Base-by-base conservation (phyloP, 1,140 invertebrate genomes). In the Hypsibius dujardini region DNA sequence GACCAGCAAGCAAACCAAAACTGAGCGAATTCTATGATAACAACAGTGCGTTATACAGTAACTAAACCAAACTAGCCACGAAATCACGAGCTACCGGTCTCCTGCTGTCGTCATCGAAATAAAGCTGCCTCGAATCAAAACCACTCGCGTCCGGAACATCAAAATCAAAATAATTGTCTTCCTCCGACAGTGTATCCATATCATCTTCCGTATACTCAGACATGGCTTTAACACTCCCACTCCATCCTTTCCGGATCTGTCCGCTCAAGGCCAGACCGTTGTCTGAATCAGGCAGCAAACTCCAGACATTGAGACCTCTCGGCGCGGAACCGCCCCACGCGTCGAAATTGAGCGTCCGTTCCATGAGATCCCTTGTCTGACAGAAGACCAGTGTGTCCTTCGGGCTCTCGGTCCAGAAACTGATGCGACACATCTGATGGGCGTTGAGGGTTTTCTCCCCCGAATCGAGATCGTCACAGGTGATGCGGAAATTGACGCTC, bases 271-370 rank as follows among this genome's bases (percentile, higher is more conserved):
- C 12, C 62, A 67, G 62, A 15, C 62, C 62, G 62, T 67, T 42
- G 3, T 67, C 12, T 42, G 42, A 3, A 67, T 45, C n/a, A n/a
- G 50, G 50, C 50, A 56, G 62, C 62, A 67, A 45, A 12, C 3
- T 15, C 62, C 62, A 67, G 12, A 67, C 62, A 42, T 67, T 67
- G 3, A 67, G 42, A 15, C 62, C 62, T 45, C 62, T 12, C 3
- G 62, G 62, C 62, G 62, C 12, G 12, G 62, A 15, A 7, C 62
- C 62, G 62, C 62, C 62, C 62, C 62, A 67, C 42, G 62, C 62
- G 42, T 67, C 62, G 42, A 67, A 67, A 45, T 67, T 67, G 12
- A 67, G 12, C 3, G 62, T 67, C 3, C 62, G 12, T 7, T 42
- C 3, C 28, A 28, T 28, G 12, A 67, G 42, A 7, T 42, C 62